Base-by-base conservation (phyloP, 2,113 vertebrate species). In the Naja naja region DNA sequence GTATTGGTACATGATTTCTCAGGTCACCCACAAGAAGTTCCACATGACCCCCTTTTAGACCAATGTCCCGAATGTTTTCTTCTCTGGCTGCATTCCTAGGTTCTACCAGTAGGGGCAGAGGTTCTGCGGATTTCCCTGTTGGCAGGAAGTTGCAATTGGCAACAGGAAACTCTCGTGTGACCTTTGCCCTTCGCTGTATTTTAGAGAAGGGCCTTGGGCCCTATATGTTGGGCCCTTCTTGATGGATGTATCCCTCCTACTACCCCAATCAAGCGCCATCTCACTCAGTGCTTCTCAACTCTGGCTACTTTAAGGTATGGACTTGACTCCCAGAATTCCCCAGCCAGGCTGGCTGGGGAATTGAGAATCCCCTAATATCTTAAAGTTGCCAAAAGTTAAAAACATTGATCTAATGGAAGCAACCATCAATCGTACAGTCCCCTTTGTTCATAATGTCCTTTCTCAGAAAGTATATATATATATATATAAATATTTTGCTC, bases 401-500 rank as follows among this genome's bases (percentile, higher is more conserved):
- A n/a, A n/a, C 60, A n/a, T 12, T 69, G 30, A n/a, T 18, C 30
- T 92, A 6, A 6, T 0, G 94, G 91, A 89, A 85, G 90, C 91
- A 60, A 22, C 92, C 43, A 3, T 0, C 0, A 87, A 55, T 69
- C 45, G 52, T 0, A 2, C 34, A 92, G 34, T 88, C 88, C 85
- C 47, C 91, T 91, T 20, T 87, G 91, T 90, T 92, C 39, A 60
- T 34, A 74, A 91, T 90, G 90, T 92, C 89, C 47, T 58, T 92
- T 94, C 56, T 74, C 90, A 93, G 23, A n/a, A 18, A 55, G 18
- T n/a, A 64, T 64, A 30, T 4, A 69, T 69, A 69, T n/a, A 69
- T n/a, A 69, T 30, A 64, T 30, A 60, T 27, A 60, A 14, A 69
- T 69, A 93, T 39, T 87, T 91, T 93, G 92, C 92, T 92, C 93